phyloP scores from a whole-genome alignment of 2,797 vertebrate genomes.

The Odontamblyopus lacepedii region DNA sequence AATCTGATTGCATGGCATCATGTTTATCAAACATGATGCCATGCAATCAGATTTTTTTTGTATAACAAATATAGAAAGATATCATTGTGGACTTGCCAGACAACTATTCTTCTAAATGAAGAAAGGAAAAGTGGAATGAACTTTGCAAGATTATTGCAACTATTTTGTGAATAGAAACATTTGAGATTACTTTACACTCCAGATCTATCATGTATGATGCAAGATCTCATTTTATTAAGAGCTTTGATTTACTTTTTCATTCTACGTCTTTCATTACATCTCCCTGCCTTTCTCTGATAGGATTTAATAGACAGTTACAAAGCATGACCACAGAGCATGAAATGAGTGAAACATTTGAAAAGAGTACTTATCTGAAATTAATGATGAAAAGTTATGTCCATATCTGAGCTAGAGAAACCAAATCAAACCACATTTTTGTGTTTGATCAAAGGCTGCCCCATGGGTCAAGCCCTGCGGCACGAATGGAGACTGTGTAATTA shows the following conservation, averaged over 20 bases:
- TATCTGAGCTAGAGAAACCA: slow-evolving; percentile 35
- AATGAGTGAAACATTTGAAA: slow-evolving; percentile 32
- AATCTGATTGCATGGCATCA: too few species aligned
- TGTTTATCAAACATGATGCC: too few species aligned
- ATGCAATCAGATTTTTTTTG: too few species aligned
- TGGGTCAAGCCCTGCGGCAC: slow-evolving; percentile 26
- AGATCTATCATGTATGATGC: slow-evolving; percentile 43
- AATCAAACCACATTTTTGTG: slow-evolving; percentile 22
- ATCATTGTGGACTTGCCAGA: too few species aligned
- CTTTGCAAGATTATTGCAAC: neutral
- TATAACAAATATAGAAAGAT: too few species aligned
- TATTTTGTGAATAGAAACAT: slow-evolving; percentile 21
- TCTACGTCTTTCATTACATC: slow-evolving; percentile 24
- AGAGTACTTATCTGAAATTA: slow-evolving; percentile 38
- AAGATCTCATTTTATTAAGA: slow-evolving; percentile 30
- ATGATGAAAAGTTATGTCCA: slow-evolving; percentile 40
- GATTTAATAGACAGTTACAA: slow-evolving; percentile 35
- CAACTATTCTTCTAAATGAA: neutral
- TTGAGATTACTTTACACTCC: slow-evolving; percentile 19
- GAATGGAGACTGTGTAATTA: slow-evolving; percentile 22
- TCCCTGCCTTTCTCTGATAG: slow-evolving; percentile 36
- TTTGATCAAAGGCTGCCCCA: slow-evolving; percentile 31
- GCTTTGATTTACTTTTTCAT: slow-evolving; percentile 1
- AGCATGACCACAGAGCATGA: slow-evolving; percentile 25
- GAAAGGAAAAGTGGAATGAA: neutral